These are phyloP conservation scores for Orchesella flavescens DNA, from an alignment of 2,888 invertebrate species.

Conservation along the genomic window DNA sequence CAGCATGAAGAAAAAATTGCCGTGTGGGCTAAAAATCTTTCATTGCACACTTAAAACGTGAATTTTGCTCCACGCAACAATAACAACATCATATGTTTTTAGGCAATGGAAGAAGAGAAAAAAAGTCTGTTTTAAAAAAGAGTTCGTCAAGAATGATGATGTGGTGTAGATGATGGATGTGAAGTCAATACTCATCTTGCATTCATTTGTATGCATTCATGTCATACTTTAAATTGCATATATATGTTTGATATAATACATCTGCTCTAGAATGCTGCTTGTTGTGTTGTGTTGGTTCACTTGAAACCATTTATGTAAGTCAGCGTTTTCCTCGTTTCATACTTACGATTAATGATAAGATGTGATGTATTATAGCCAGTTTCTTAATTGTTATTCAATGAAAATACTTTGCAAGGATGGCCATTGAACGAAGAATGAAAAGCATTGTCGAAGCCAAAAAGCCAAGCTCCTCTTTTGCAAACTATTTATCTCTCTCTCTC, in stretches of 20 bases:
- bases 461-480: not conserved
- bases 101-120: not conserved
- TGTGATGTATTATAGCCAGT: not conserved
- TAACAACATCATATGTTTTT: conserved; percentile 1
- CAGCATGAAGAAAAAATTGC: not conserved
- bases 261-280: conserved; percentile 34
- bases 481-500: no score
- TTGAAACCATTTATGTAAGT: conserved; percentile 3
- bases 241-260: conserved; percentile 31
- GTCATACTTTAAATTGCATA: conserved; percentile 42
- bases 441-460: not conserved
- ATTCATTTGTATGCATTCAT: conserved; percentile 54
- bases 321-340: not conserved
- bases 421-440: conserved; percentile 13
- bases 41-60: not conserved
- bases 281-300: no score
- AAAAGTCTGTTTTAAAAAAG: not conserved
- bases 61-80: not conserved
- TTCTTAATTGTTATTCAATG: conserved; percentile 52
- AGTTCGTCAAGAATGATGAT: not conserved
- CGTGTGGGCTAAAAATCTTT: conserved; percentile 4
- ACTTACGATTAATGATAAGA: conserved; percentile 4
- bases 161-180: conserved; percentile 23
- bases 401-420: conserved; percentile 41
- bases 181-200: not conserved